Conservation (phyloP, 2,113 vertebrate species). For the Capra hircus region DNA sequence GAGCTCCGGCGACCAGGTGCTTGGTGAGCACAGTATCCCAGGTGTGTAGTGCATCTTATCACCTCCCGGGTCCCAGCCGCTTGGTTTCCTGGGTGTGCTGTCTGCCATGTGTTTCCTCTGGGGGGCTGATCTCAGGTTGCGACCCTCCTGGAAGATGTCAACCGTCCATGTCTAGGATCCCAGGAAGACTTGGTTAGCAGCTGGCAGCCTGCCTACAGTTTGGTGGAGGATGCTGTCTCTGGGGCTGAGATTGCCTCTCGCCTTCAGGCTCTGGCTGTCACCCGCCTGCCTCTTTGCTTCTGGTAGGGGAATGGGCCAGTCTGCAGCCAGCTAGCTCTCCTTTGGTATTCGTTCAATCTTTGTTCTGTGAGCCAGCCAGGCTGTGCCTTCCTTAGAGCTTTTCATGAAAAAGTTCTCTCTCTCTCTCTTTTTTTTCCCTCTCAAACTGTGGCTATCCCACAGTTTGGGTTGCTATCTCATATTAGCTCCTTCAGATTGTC, state of each 20-base stretch:
- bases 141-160: background rate
- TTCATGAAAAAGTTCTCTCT: rapidly evolving
- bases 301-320: background rate
- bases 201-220: background rate
- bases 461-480: background rate
- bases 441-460: background rate
- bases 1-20: background rate
- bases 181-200: background rate
- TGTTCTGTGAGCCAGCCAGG: background rate
- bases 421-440: background rate
- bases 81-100: background rate
- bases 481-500: background rate
- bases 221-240: background rate
- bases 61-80: rapidly evolving
- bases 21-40: background rate
- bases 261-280: rapidly evolving
- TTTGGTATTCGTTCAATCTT: rapidly evolving
- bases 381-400: background rate
- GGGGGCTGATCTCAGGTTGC: background rate
- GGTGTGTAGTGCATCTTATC: background rate
- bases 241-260: background rate
- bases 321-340: background rate
- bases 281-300: background rate
- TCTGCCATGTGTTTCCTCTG: background rate
- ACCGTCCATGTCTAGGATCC: background rate